These are phyloP conservation scores for Acanthisitta chloris DNA, from an alignment of 2,113 vertebrate genomes.

Conservation along the genomic window DNA sequence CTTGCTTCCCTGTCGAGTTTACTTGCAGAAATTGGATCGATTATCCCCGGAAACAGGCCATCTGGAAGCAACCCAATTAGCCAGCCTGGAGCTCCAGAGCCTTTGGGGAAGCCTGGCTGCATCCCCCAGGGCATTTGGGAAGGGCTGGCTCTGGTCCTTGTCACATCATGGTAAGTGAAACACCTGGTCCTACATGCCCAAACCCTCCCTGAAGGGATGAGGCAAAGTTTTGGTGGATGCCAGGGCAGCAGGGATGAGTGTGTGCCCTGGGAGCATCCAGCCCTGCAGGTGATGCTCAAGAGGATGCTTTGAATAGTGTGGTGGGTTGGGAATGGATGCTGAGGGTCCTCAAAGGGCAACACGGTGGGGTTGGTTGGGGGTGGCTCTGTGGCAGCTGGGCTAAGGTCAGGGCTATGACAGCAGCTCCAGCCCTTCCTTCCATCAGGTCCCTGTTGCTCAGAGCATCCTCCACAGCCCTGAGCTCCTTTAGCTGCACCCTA, in stretches of 20 bases:
- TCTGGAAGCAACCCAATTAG: slow-evolving; percentile 30
- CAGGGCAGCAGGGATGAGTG: not conserved
- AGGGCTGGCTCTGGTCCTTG: not conserved
- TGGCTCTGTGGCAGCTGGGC: not conserved
- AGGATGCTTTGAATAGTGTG: accelerated
- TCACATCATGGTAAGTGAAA: not conserved
- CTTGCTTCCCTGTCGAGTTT: not conserved
- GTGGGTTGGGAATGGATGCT: not conserved
- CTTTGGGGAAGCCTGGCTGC: not conserved
- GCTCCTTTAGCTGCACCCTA: not conserved
- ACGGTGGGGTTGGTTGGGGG: accelerated
- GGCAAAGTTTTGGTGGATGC: not conserved
- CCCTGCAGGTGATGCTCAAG: not conserved
- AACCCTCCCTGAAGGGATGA: not conserved
- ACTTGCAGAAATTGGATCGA: slow-evolving; percentile 51
- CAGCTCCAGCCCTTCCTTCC: not conserved
- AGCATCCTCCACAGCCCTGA: not conserved
- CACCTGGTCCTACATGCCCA: accelerated
- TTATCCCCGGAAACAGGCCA: slow-evolving; percentile 44
- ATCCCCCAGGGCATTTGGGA: not conserved
- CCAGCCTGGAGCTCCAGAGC: not conserved
- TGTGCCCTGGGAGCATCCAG: not conserved
- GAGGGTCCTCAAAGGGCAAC: not conserved
- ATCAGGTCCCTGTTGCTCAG: not conserved
- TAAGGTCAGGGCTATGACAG: not conserved